phyloP scores from a whole-genome alignment of 1,140 invertebrate species.

The Campodea augens region DNA sequence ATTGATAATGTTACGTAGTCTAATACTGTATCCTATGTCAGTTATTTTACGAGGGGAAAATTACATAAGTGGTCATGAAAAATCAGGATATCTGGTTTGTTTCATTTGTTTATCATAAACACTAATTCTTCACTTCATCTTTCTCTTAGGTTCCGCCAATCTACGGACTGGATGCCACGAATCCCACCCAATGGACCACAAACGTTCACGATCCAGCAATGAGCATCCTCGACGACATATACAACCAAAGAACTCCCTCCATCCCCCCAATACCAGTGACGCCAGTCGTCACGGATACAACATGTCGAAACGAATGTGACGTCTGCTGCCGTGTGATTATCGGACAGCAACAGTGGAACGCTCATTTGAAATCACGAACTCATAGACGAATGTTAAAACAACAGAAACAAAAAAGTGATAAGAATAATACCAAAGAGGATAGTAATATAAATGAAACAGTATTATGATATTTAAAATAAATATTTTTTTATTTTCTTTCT shows the following conservation, averaged over 20 bases:
- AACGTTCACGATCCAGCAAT: constrained; percentile 47
- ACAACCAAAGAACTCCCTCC: too few relatives aligned
- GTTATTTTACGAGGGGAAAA: too few relatives aligned
- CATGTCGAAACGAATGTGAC: constrained; percentile 46
- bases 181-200: constrained; percentile 48
- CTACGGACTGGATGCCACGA: constrained; percentile 56
- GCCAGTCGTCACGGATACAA: too few relatives aligned
- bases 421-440: background rate
- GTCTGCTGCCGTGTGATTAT: constrained; percentile 46
- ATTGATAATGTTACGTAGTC: too few relatives aligned
- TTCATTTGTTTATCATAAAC: too few relatives aligned
- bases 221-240: constrained; percentile 43
- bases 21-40: too few relatives aligned
- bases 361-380: constrained; percentile 42
- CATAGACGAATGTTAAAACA: constrained; percentile 36
- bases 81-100: too few relatives aligned
- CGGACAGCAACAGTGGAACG: constrained; percentile 40
- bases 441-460: background rate
- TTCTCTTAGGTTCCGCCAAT: constrained; percentile 50
- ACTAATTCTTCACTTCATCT: too few relatives aligned
- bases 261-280: too few relatives aligned
- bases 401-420: constrained; percentile 19
- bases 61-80: too few relatives aligned
- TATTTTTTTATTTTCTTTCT: background rate
- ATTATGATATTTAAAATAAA: background rate